These are phyloP conservation scores for Plebejus melissa DNA, from an alignment of 2,888 invertebrate species.

Conservation along the genomic window DNA sequence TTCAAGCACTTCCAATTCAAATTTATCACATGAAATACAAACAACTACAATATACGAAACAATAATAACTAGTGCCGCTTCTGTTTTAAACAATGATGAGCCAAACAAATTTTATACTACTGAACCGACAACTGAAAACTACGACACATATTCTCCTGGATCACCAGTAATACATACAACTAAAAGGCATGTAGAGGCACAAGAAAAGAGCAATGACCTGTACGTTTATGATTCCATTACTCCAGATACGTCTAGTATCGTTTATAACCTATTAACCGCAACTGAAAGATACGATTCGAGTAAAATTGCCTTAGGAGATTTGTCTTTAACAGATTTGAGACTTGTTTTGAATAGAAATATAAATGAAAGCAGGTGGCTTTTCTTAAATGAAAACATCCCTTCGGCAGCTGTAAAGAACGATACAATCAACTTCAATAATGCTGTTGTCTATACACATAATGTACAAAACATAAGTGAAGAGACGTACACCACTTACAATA, in stretches of 20 bases:
- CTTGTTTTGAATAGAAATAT: not conserved
- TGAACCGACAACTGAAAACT: not conserved
- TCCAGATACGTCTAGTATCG: not conserved
- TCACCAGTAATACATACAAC: not conserved
- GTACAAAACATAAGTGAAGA: not conserved
- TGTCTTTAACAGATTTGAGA: not conserved
- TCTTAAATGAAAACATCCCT: not conserved
- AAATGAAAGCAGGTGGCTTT: not conserved
- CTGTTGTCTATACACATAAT: not conserved
- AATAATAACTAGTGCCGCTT: not conserved
- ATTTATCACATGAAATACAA: not conserved
- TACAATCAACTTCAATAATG: not conserved
- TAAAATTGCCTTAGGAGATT: not conserved
- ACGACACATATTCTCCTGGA: not conserved
- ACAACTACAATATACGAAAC: not conserved
- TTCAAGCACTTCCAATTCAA: not conserved
- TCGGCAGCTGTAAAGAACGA: not conserved
- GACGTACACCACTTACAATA: not conserved
- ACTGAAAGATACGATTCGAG: constrained; percentile 6
- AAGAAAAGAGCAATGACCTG: not conserved
- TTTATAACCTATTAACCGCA: not conserved
- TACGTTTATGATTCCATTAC: not conserved
- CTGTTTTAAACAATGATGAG: not conserved
- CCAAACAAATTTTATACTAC: not conserved
- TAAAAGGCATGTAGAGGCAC: not conserved